Base-by-base conservation (phyloP, 1,140 invertebrate genomes). In the Drepana arcuata region DNA sequence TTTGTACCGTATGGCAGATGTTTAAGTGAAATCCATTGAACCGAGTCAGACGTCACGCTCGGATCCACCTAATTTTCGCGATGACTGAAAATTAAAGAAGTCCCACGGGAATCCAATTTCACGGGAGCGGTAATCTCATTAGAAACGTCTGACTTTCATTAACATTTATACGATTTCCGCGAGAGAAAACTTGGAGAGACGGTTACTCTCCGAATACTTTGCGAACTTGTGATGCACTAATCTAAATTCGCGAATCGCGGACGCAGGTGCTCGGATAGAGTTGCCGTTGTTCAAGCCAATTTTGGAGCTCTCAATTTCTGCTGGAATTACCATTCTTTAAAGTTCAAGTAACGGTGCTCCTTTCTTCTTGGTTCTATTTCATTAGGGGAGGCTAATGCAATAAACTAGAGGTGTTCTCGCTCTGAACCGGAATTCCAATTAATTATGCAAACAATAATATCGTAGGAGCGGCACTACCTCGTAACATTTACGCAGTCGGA, bases 61-160 rank as follows among this genome's bases (percentile, higher is more conserved):
- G 49, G 50, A 62, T 67, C 61, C 54, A 66, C 61, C 59, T 68
- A 74, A 74, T 77, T 77, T 72, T 72, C 65, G 30, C 64, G 56
- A 56, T 58, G 62, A 65, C 51, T 69, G 67, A 69, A 78, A 73
- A 77, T 75, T 77, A 72, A 77, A 78, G 71, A 77, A 74, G 59
- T 77, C 70, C 48, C 60, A 66, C 51, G 63, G 46, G 66, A 69
- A 71, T 71, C 66, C 65, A 77, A 77, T 78, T 78, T 71, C 68
- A 77, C 68, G 57, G 61, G 48, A 64, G 48, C 70, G 58, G 63
- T 81, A 78, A 81, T 77, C 70, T 77, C 62, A 77, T 78, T 78
- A 78, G 77, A 54, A 55, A 63, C 64, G 68, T 64, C 73, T 70
- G 71, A 60, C 58, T 62, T 81, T 81, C 72, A 81, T 81, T 81